Base-by-base conservation (phyloP, 2,888 invertebrate species). In the Thera obeliscata region DNA sequence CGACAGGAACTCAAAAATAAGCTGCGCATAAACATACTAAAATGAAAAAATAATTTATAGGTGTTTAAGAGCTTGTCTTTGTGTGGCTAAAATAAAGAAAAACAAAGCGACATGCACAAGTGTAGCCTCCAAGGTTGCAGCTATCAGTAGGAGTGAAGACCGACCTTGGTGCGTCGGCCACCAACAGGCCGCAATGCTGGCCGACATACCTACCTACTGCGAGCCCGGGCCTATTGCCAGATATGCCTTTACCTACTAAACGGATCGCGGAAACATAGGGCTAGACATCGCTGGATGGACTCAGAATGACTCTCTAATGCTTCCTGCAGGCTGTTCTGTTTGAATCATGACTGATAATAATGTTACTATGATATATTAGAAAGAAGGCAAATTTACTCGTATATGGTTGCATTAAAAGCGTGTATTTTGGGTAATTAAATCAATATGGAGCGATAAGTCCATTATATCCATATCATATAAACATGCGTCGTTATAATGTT, bases 71-170 rank as follows among this genome's bases (percentile, higher is more conserved):
- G 41, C n/a, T 12, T 52, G 60, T 49, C 43, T 12, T 56, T 12
- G 50, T 41, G 33, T 52, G 52, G 36, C 22, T 64, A 46, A 57
- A 43, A 56, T 46, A 41, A 58, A 58, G 33, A 59, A 46, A 64
- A 0, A 57, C 57, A 57, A 57, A 35, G 64, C 54, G 46, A 55
- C 59, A 56, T 49, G 49, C 49, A 56, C 49, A 33, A 22, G 64
- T 58, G 59, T 56, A 46, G 59, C 33, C 38, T 60, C 64, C 59
- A 56, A 65, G 59, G 59, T 55, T 36, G 59, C 52, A 22, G 43
- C 64, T 57, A 57, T 43, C 57, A 43, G 57, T 50, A 49, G 35
- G 7, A 57, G 64, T 54, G 64, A 57, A 46, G 54, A 22, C n/a
- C 43, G 43, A 46, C 43, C 43, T 46, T 9, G 43, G 9, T 2